Evolutionary conservation across 2,888 invertebrate genomes (phyloP).

Genomic region (Syrista parreyssii): DNA sequence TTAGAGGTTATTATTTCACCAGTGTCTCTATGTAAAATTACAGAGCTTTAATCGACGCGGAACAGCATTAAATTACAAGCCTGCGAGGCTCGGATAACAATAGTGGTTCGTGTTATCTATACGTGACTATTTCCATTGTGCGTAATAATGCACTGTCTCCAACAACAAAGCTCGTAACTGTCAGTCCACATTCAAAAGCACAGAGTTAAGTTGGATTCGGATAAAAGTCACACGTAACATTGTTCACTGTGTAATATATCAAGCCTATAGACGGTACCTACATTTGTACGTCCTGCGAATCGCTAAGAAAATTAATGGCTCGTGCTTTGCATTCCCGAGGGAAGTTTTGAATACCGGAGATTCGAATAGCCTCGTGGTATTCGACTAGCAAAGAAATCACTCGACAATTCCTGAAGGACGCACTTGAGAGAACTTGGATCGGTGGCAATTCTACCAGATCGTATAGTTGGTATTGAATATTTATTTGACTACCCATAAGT

Average conservation of each 20-base stretch:
- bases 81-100: neutral
- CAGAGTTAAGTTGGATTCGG: conserved; percentile 10
- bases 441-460: neutral
- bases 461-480: neutral
- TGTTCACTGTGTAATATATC: conserved; percentile 33
- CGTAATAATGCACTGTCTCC: neutral
- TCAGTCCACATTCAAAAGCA: neutral
- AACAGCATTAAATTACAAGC: neutral
- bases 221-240: conserved; percentile 9
- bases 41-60: neutral
- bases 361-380: neutral
- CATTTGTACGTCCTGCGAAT: conserved; percentile 39
- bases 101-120: neutral
- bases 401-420: neutral
- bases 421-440: neutral
- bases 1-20: neutral
- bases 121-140: neutral
- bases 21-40: neutral
- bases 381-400: conserved; percentile 7
- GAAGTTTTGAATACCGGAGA: conserved; percentile 35
- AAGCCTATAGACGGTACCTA: conserved; percentile 31
- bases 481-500: neutral
- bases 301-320: conserved; percentile 45
- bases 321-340: conserved; percentile 40
- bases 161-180: neutral